Base-by-base conservation (phyloP, 2,888 invertebrate species). In the Eurytoma adleriae region DNA sequence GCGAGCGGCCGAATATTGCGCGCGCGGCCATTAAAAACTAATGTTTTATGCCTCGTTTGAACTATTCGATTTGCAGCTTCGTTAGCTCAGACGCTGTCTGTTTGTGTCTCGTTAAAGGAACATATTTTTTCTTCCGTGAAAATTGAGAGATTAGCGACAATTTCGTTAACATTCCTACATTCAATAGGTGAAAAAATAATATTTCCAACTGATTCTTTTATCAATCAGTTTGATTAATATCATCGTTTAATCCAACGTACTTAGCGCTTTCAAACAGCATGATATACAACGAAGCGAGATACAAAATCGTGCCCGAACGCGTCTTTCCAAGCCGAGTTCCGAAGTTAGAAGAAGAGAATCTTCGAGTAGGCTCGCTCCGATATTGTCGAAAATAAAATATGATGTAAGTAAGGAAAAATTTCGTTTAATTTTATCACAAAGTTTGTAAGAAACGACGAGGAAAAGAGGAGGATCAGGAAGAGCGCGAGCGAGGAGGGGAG, bases 361-460 rank as follows among this genome's bases (percentile, higher is more conserved):
- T 30, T 7, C 1, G 30, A 30, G 5, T 30, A 30, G 30, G 30
- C 50, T 3, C 66, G 50, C 16, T n/a, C 27, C 27, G 30, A 61
- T 30, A 71, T 57, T 52, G 61, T 73, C 54, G 73, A 68, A 68
- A 73, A 79, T 79, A 79, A 79, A 73, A 74, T 52, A 52, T 73
- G 61, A 73, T 69, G 64, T 64, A 70, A 79, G 64, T 64, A 62
- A 57, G 57, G 54, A 74, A 79, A 74, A 79, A 74, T 69, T 54
- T 57, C 73, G 79, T 74, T 79, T 79, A 74, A 79, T 79, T 79
- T 79, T 79, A 79, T 79, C 79, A 64, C 69, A n/a, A 72, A 57
- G 69, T 16, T 12, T 1, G 54, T 20, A 30, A 30, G 67, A 81
- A 61, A 67, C 18, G 66, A 13, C 24, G 57, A 61, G 61, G 62